Conservation (phyloP, 2,888 invertebrate genomes). For the Mallateleia sp. region DNA sequence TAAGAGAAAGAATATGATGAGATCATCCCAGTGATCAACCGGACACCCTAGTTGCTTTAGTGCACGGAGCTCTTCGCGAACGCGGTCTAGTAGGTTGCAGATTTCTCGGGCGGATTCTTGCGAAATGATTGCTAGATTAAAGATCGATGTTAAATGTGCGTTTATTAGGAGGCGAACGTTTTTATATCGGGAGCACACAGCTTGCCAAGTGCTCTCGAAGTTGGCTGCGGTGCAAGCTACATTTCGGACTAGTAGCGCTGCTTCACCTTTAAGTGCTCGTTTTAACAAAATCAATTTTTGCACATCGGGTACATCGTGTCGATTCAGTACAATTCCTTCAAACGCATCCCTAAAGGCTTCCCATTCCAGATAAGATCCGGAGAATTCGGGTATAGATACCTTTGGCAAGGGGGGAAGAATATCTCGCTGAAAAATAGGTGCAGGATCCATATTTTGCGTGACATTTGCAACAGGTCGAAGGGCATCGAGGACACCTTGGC, state of each 20-base stretch:
- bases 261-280: constrained; percentile 57
- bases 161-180: constrained; percentile 64
- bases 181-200: constrained; percentile 60
- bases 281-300: constrained; percentile 72
- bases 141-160: constrained; percentile 57
- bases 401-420: constrained; percentile 14
- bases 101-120: constrained; percentile 37
- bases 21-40: constrained; percentile 1
- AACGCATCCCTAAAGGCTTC: constrained; percentile 33
- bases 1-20: not conserved
- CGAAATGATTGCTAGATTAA: constrained; percentile 9
- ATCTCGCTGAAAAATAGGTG: no score
- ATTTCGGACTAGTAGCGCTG: constrained; percentile 57
- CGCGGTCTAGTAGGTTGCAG: constrained; percentile 34
- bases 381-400: constrained; percentile 32
- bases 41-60: not conserved
- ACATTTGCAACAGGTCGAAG: no score
- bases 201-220: constrained; percentile 64
- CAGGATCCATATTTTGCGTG: no score
- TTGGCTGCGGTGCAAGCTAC: constrained; percentile 52
- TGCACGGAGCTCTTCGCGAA: constrained; percentile 41
- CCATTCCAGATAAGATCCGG: constrained; percentile 39
- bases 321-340: no score
- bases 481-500: no score
- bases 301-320: constrained; percentile 42